phyloP scores from a whole-genome alignment of 53 echinoderm and acorn worm species.

The Mesocentrotus franciscanus region DNA sequence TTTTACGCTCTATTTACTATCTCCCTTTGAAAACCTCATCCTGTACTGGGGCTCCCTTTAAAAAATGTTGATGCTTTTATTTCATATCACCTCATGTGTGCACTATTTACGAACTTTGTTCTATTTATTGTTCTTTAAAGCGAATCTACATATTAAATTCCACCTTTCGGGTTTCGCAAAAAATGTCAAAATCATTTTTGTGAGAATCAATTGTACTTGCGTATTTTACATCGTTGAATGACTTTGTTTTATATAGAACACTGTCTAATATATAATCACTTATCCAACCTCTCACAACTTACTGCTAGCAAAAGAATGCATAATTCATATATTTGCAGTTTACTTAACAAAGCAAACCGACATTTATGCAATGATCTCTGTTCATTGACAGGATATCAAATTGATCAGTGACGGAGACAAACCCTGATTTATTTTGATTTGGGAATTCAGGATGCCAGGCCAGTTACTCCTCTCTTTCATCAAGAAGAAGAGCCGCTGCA shows the following conservation, averaged over 20 bases:
- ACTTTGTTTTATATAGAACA: neutral
- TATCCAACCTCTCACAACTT: neutral
- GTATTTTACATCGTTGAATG: too few species aligned
- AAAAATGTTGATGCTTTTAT: too few species aligned
- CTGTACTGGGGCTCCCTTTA: too few species aligned
- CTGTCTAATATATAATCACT: neutral
- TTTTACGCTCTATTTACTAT: too few species aligned
- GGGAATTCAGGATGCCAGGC: neutral
- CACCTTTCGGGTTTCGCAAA: neutral
- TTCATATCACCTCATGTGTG: too few species aligned
- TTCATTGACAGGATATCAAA: neutral
- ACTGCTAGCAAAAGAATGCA: neutral
- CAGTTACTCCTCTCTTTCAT: neutral
- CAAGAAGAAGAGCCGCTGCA: neutral
- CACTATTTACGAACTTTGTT: too few species aligned
- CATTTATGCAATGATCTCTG: neutral
- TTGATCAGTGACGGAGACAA: neutral
- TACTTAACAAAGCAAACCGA: neutral
- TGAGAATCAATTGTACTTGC: neutral
- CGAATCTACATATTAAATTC: neutral
- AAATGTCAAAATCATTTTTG: neutral
- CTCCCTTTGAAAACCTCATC: too few species aligned
- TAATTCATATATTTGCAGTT: neutral
- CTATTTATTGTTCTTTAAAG: neutral
- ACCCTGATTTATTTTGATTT: neutral